These are phyloP conservation scores for Pangasius djambal DNA, from an alignment of 2,797 vertebrate genomes.

Conservation along the genomic window DNA sequence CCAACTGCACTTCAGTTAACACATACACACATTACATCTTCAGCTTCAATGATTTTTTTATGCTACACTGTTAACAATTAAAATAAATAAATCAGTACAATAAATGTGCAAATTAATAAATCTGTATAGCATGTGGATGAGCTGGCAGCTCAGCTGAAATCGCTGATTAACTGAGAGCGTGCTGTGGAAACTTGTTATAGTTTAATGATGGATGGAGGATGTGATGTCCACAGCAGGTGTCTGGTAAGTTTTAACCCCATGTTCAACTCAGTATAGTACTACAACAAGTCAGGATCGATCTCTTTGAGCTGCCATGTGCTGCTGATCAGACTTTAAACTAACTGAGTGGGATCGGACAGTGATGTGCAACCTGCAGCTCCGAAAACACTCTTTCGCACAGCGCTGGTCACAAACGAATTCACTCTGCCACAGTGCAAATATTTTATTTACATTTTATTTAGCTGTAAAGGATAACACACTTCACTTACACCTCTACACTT, in stretches of 20 bases:
- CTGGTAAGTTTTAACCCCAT: background rate
- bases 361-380: background rate
- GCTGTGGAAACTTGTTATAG: background rate
- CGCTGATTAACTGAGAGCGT: background rate
- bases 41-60: too few species aligned
- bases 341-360: too few species aligned
- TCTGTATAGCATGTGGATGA: too few species aligned
- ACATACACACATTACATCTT: too few species aligned
- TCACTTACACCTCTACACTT: background rate
- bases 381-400: background rate
- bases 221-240: background rate
- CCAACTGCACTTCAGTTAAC: too few species aligned
- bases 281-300: too few species aligned
- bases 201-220: background rate
- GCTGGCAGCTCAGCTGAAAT: too few species aligned
- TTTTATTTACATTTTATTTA: background rate
- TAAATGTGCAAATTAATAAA: too few species aligned
- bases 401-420: background rate
- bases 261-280: background rate
- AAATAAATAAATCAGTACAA: too few species aligned
- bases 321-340: background rate
- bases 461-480: too few species aligned
- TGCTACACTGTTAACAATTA: too few species aligned
- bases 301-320: background rate
- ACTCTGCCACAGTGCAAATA: background rate